phyloP scores from a whole-genome alignment of 2,797 vertebrate species.

The Sebastes cheni region DNA sequence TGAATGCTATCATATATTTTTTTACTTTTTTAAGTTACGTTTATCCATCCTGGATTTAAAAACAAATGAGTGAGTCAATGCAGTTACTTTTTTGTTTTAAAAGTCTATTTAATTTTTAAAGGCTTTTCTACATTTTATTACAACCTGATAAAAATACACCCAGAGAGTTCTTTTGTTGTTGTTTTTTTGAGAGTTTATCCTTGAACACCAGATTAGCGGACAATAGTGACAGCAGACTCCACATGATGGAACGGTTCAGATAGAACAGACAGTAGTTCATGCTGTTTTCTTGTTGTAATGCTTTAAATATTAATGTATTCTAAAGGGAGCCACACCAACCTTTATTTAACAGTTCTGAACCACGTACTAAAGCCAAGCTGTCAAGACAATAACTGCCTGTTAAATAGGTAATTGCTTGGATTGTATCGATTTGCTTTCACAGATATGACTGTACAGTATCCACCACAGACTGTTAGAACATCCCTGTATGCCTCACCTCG shows the following conservation, averaged over 20 bases:
- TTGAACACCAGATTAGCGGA: neutral
- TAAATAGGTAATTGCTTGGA: neutral
- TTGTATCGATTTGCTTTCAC: conserved; percentile 9
- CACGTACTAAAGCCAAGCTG: neutral
- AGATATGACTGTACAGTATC: neutral
- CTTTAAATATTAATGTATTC: neutral
- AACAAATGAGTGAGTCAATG: neutral
- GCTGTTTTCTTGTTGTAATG: neutral
- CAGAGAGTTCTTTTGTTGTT: too few species aligned
- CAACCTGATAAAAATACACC: neutral
- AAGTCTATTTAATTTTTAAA: neutral
- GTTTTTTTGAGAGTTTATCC: neutral
- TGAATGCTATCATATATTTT: neutral
- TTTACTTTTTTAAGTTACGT: neutral
- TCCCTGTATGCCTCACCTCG: neutral
- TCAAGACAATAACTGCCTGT: neutral
- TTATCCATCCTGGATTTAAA: neutral
- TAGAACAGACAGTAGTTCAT: neutral
- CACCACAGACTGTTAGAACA: neutral
- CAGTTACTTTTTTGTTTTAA: neutral
- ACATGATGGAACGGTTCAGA: neutral
- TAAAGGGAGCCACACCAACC: neutral
- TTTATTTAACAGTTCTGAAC: neutral
- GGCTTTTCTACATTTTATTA: neutral
- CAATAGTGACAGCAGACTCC: neutral